Base-by-base conservation (phyloP, 2,888 invertebrate genomes). In the Lasius fuliginosus region DNA sequence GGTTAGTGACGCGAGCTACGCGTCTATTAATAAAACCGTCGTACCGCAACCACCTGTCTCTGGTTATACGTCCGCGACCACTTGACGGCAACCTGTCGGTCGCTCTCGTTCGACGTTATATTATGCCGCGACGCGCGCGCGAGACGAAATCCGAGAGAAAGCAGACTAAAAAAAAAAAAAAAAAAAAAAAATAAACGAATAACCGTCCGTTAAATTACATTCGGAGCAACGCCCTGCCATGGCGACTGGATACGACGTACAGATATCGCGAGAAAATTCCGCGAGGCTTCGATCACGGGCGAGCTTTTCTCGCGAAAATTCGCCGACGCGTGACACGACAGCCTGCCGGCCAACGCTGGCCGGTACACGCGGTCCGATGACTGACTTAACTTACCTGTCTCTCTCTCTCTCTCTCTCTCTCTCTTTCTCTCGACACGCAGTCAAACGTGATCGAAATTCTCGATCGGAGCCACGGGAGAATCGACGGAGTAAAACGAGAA, bases 181-280 rank as follows among this genome's bases (percentile, higher is more conserved):
- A 18, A 8, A 49, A n/a, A 18, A 11, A 18, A 8, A 49, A 1
- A 6, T 15, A n/a, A 49, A 1, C 53, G 49, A 49, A n/a, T 27
- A 1, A 9, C 3, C 33, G 36, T 23, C 27, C 8, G 12, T 42
- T 42, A 6, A 6, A 46, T 18, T 5, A 18, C 33, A 23, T 75
- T 83, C 60, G 62, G 91, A 94, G 93, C 92, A 94, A 94, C 94
- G 94, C 93, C 93, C 93, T 92, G 92, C 69, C 33, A 33, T 33
- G 71, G 71, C 49, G 71, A 33, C 46, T 5, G 36, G 5, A 36
- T 23, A 0, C 23, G 23, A 23, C 23, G 23, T 23, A 23, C 56
- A 12, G 23, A 27, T 56, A 56, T 0, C 23, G 27, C 12, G 27
- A 33, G 18, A 30, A 18, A 33, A 62, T 18, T 30, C 18, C 15